phyloP scores from a whole-genome alignment of 2,888 invertebrate species.

The Fragum sueziense region DNA sequence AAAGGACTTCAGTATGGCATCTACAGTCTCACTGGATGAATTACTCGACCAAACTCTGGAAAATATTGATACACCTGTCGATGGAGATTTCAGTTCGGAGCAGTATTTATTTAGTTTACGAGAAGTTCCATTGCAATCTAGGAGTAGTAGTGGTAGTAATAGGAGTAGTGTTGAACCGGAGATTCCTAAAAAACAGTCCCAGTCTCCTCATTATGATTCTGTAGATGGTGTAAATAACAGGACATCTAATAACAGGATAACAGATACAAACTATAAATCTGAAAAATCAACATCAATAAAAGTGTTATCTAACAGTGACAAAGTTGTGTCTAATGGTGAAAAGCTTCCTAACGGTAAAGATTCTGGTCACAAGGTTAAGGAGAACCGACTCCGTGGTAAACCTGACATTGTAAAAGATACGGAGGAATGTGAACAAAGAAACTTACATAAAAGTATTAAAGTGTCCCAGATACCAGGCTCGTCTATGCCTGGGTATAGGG shows the following conservation, averaged over 20 bases:
- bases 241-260: neutral
- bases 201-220: slow-evolving; percentile 3
- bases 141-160: slow-evolving; percentile 3
- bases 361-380: neutral
- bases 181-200: neutral
- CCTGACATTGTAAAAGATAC: slow-evolving; percentile 69
- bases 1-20: slow-evolving; percentile 73
- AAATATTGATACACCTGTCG: slow-evolving; percentile 67
- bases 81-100: slow-evolving; percentile 72
- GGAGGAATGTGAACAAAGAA: slow-evolving; percentile 62
- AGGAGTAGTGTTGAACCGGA: slow-evolving; percentile 3
- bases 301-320: neutral
- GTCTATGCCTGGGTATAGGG: slow-evolving; percentile 54
- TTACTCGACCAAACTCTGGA: slow-evolving; percentile 74
- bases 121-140: neutral
- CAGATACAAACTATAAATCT: neutral
- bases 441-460: slow-evolving; percentile 53
- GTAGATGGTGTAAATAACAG: neutral
- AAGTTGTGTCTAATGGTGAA: neutral
- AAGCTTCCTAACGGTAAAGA: slow-evolving; percentile 1
- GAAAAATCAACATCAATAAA: neutral
- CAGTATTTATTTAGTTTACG: slow-evolving; percentile 51
- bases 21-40: slow-evolving; percentile 79
- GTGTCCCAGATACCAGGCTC: slow-evolving; percentile 57
- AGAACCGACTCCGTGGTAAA: slow-evolving; percentile 54